Evolutionary conservation across 2,797 vertebrate genomes (phyloP).

Genomic region (Hirundo rustica): DNA sequence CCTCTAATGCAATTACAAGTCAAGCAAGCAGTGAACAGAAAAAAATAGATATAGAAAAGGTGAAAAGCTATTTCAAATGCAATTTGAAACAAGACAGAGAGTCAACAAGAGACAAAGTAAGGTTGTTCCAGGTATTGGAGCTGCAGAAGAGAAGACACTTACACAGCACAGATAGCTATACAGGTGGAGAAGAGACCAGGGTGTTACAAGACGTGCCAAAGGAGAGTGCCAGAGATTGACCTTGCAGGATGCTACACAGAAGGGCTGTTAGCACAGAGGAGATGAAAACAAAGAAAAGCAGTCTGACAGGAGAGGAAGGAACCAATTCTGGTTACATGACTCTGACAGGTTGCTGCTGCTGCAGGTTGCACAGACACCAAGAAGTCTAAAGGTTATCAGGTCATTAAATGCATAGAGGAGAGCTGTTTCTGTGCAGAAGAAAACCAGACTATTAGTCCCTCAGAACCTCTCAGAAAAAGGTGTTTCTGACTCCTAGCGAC

Average conservation of each 20-base stretch:
- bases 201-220: not conserved
- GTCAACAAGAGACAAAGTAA: conserved; percentile 34
- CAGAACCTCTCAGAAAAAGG: not conserved
- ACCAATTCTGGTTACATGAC: not conserved
- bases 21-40: not conserved
- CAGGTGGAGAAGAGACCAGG: not conserved
- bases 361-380: not conserved
- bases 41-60: conserved; percentile 1
- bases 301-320: conserved; percentile 38
- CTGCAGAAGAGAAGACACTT: conserved; percentile 37
- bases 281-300: conserved; percentile 51
- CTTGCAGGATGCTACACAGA: conserved; percentile 21
- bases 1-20: conserved; percentile 14
- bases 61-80: conserved; percentile 46
- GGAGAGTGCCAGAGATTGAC: conserved; percentile 13
- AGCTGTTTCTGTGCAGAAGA: not conserved
- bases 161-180: not conserved
- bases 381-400: conserved; percentile 25
- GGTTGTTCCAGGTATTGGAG: conserved; percentile 24
- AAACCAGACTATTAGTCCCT: not conserved
- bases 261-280: conserved; percentile 34
- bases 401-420: conserved; percentile 15
- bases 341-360: conserved; percentile 6
- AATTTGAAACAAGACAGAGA: conserved; percentile 37
- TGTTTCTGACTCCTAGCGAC: not conserved